Evolutionary conservation across 2,888 invertebrate species (phyloP), one percentile per base, ranked within the genome.

Genomic region (Pollenia amentaria): DNA sequence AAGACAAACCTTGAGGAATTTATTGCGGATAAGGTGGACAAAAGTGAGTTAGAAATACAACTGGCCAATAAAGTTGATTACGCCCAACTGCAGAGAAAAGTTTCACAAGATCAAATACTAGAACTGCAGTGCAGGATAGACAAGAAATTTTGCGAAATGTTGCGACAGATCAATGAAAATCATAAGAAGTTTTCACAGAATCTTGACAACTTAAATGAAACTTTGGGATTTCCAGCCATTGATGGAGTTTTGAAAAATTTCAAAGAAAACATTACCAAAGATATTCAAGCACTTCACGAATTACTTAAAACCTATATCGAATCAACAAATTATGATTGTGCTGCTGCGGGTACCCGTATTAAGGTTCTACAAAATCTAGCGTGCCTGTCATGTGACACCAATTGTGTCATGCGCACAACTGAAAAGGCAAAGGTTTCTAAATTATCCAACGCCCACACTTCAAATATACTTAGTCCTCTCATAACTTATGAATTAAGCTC

Each of bases 301-400:
- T 89, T 90, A 0, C 73, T 93, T n/a, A 90, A 90, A 57, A 90
- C 89, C 70, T 90, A 92, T 60, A 90, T 91, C 67, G 90, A 90
- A 14, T 89, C 91, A 80, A 92, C 93, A 9, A 90, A 92, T 40
- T 92, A 92, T n/a, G 91, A 91, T 0, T 95, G 94, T 1, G 96
- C 97, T 87, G 97, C 97, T 0, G 96, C 97, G 4, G 97, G 96
- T 4, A 95, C 96, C 1, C 96, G 96, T 91, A 94, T 93, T 78
- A 95, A 94, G 91, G 93, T 96, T 18, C 92, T 97, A 18, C 96
- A 96, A 89, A 95, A 96, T 88, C 94, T 97, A 16, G 95, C 96
- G 88, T 97, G 97, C 90, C 94, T 97, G 89, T 96, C 97, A 0
- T 97, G 97, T 90, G 96, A 97, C 89, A 96, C 96, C 48, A 95